A percentile compares a stretch with the other conserved stretches of the same genome.
phyloP scores from a whole-genome alignment of 2,113 vertebrate species.

The Hippocampus mohnikei region DNA sequence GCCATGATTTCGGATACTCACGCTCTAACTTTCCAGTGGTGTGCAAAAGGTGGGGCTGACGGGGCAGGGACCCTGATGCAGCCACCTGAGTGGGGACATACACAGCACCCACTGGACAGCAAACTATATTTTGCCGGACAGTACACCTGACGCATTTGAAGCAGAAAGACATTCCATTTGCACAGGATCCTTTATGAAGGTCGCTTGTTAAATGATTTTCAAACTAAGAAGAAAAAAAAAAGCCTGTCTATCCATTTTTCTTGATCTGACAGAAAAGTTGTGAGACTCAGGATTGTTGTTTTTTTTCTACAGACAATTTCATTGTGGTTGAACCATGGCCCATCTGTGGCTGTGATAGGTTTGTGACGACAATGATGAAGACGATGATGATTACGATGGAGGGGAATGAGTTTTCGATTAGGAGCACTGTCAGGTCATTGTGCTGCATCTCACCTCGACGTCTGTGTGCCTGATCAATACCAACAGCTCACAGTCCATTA shows the following conservation, averaged over 20 bases:
- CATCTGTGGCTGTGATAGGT: constrained; percentile 25
- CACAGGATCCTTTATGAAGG: no score
- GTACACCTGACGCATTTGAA: no score
- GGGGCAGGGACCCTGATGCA: no score
- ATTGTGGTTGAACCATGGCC: constrained; percentile 14
- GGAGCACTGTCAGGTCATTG: constrained; percentile 55
- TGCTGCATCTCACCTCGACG: constrained; percentile 54
- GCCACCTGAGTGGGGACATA: no score
- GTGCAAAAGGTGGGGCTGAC: no score
- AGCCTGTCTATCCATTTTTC: not conserved
- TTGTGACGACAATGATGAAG: constrained; percentile 24
- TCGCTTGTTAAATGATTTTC: no score
- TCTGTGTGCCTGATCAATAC: constrained; percentile 65
- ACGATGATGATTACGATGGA: constrained; percentile 51
- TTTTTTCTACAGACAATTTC: constrained; percentile 1
- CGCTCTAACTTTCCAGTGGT: no score
- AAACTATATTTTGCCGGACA: no score
- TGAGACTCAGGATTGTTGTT: not conserved
- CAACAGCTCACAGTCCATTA: constrained; percentile 23
- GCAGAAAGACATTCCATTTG: no score
- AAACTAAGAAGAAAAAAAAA: not conserved
- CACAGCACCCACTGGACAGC: no score
- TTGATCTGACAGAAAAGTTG: not conserved
- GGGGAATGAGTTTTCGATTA: constrained; percentile 71
- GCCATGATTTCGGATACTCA: no score